Evolutionary conservation across 1,140 invertebrate genomes (phyloP), one percentile per base, ranked within the genome.

Genomic region (Heterodera carotae): DNA sequence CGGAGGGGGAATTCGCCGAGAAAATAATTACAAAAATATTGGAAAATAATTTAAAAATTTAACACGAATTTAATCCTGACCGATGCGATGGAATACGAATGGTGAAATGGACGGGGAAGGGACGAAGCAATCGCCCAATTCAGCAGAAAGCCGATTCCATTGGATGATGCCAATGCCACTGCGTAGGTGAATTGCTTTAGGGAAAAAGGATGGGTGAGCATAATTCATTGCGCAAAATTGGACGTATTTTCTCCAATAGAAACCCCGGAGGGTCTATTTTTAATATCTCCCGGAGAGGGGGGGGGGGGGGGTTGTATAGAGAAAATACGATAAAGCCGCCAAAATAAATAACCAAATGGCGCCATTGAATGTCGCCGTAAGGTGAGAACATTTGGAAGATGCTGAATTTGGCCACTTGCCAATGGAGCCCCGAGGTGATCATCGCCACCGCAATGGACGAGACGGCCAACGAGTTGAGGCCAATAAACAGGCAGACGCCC

Each of bases 101-200:
- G 62, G 29, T 66, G 62, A 31, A 18, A 66, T 7, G 62, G 62
- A 15, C 29, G 29, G 6, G 62, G 62, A 29, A 66, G 25, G 33
- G 62, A 66, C 10, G 27, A 29, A 22, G 62, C 62, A 6, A 66
- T 66, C 10, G 62, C 62, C 62, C 62, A 66, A n/a, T 66, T 66
- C 33, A 66, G 62, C 62, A 66, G 33, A 66, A 66, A 66, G 27
- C 62, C 62, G 62, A 66, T 66, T 1, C 62, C 12, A n/a, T 66
- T 66, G 33, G 22, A 66, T 6, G 62, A 33, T 12, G 25, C 62
- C 29, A 66, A n/a, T 34, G 33, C 62, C 27, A 66, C 29, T 10
- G 29, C 62, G 22, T 66, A 66, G 29, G 62, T 34, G 22, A 66
- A 66, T 66, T 66, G 62, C 62, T 66, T 7, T 43, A 12, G 39